phyloP scores from a whole-genome alignment of 2,113 vertebrate genomes.

The Trochalopteron elliotii region DNA sequence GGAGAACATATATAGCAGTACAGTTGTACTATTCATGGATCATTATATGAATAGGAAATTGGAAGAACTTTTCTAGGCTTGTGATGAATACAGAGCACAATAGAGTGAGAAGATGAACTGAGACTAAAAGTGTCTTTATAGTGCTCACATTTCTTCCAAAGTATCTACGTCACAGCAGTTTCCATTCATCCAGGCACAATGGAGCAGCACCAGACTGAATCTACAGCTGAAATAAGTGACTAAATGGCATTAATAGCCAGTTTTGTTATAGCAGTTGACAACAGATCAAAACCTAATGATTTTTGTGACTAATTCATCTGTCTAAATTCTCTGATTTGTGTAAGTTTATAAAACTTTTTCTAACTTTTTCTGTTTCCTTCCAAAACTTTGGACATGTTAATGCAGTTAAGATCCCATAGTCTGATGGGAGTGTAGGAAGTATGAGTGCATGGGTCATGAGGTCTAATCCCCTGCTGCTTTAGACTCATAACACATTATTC shows the following conservation, averaged over 20 bases:
- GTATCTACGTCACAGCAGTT: neutral
- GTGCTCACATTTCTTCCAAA: neutral
- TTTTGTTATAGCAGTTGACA: neutral
- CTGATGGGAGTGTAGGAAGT: neutral
- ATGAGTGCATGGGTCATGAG: neutral
- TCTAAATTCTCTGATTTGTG: neutral
- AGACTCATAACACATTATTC: neutral
- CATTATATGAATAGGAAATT: slow-evolving; percentile 33
- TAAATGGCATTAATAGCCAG: neutral
- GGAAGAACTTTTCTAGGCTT: slow-evolving; percentile 3
- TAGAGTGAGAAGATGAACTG: neutral
- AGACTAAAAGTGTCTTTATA: neutral
- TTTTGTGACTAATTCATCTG: neutral
- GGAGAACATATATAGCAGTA: slow-evolving; percentile 40
- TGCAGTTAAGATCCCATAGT: neutral
- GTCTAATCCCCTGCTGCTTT: neutral
- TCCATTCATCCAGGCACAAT: neutral
- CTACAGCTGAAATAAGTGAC: neutral
- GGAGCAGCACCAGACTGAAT: neutral
- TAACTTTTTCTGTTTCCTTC: neutral
- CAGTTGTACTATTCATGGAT: slow-evolving; percentile 20
- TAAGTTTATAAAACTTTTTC: neutral
- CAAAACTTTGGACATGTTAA: neutral
- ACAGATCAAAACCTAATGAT: neutral
- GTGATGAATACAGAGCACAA: neutral